Percentiles rank a stretch among this genome's conserved stretches.
phyloP scores from a whole-genome alignment of 1,140 invertebrate genomes.

The Sogatella furcifera region DNA sequence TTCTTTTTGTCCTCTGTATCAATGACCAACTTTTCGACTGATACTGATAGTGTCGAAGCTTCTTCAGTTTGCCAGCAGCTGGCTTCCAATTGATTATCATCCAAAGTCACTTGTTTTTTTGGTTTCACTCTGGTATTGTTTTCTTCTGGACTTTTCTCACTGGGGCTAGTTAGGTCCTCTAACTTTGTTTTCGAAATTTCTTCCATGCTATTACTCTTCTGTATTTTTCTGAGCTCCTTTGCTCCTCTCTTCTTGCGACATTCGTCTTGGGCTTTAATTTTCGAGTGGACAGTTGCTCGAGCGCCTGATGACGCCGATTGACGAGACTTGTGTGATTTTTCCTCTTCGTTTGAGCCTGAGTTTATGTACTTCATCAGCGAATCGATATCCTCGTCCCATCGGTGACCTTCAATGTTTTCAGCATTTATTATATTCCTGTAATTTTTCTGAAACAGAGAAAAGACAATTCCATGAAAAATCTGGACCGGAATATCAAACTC shows the following conservation, averaged over 20 bases:
- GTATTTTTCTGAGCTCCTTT: constrained; percentile 15
- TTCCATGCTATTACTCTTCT: constrained; percentile 36
- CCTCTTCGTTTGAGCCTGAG: constrained; percentile 8
- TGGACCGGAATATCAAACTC: no score
- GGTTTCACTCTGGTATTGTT: constrained; percentile 14
- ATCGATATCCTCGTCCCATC: constrained; percentile 46
- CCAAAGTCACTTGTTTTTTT: constrained; percentile 33
- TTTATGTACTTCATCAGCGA: constrained; percentile 44
- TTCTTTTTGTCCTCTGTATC: neutral
- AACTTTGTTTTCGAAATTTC: constrained; percentile 57
- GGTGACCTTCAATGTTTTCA: constrained; percentile 51
- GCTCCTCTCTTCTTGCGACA: neutral
- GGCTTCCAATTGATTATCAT: constrained; percentile 12
- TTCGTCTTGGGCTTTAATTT: constrained; percentile 10
- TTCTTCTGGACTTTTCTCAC: neutral
- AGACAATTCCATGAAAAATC: no score
- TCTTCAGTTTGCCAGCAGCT: no score
- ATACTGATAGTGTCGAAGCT: no score
- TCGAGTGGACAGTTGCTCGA: constrained; percentile 3
- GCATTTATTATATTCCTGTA: constrained; percentile 48
- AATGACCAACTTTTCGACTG: no score
- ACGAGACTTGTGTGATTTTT: constrained; percentile 1
- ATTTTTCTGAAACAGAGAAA: constrained; percentile 30
- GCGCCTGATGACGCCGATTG: neutral
- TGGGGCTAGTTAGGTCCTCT: constrained; percentile 44